These are phyloP conservation scores for Lissocephala sabroskyi DNA, from an alignment of 2,888 invertebrate genomes.

Conservation along the genomic window DNA sequence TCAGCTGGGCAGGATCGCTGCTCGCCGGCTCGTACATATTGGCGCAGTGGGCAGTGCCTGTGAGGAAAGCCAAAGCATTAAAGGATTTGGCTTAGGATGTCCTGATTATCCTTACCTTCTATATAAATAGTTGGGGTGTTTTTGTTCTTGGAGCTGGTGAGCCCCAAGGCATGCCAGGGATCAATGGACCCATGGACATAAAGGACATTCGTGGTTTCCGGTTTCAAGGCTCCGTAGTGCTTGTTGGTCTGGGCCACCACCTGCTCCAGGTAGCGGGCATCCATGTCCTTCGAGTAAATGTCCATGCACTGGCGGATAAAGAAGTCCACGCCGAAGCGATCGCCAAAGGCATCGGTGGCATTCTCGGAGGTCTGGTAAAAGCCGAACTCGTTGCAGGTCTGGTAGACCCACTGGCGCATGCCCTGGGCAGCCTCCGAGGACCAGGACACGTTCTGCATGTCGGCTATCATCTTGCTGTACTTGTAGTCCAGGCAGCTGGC, in stretches of 20 bases:
- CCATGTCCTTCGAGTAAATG: slow-evolving; percentile 84
- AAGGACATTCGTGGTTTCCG: slow-evolving; percentile 82
- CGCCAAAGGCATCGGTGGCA: slow-evolving; percentile 78
- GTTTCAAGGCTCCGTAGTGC: slow-evolving; percentile 83
- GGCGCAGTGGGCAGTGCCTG: slow-evolving; percentile 95
- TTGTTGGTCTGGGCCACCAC: slow-evolving; percentile 83
- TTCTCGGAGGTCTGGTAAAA: slow-evolving; percentile 89
- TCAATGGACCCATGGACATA: slow-evolving; percentile 92
- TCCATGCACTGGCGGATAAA: slow-evolving; percentile 87
- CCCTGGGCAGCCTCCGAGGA: slow-evolving; percentile 78
- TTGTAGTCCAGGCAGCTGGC: slow-evolving; percentile 88
- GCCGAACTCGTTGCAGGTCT: slow-evolving; percentile 97
- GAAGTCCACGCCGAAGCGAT: slow-evolving; percentile 83
- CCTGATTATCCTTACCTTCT: slow-evolving; percentile 74
- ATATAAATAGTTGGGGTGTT: slow-evolving; percentile 82
- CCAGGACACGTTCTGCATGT: slow-evolving; percentile 81
- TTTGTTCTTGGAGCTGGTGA: slow-evolving; percentile 75
- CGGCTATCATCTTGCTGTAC: slow-evolving; percentile 83
- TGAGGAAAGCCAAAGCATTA: slow-evolving; percentile 29
- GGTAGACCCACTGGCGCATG: slow-evolving; percentile 92
- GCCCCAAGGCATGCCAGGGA: slow-evolving; percentile 89
- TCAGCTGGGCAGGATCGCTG: slow-evolving; percentile 79
- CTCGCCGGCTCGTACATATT: slow-evolving; percentile 88
- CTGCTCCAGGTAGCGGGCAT: slow-evolving; percentile 75
- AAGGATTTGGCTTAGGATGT: neutral